Conservation (phyloP, 2,797 vertebrate species). For the Anguilla marmorata region DNA sequence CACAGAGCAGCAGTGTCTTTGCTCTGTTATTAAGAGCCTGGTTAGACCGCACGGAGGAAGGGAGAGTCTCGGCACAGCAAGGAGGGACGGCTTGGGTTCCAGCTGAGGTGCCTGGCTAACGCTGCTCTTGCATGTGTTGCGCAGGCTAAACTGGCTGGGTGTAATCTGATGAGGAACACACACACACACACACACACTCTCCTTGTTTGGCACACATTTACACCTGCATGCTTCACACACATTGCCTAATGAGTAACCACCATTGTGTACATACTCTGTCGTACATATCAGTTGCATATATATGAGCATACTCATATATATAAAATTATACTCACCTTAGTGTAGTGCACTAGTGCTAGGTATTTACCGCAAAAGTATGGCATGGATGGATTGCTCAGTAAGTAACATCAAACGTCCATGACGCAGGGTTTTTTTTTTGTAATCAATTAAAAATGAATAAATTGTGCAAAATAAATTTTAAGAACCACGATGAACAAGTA, state of each 20-base stretch:
- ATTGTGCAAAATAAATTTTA: background rate
- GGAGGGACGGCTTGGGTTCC: conserved; percentile 35
- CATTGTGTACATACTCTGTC: conserved; percentile 67
- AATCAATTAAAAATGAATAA: background rate
- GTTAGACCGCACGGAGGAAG: conserved; percentile 54
- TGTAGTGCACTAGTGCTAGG: too few species aligned
- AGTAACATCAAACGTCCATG: conserved; percentile 13
- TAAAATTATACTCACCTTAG: too few species aligned
- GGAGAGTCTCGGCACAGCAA: conserved; percentile 41
- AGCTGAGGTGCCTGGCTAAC: conserved; percentile 40
- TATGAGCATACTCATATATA: too few species aligned
- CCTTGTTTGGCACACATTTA: background rate
- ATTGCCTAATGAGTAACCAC: conserved; percentile 67
- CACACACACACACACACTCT: conserved; percentile 25
- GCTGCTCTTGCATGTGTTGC: background rate
- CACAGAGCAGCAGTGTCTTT: conserved; percentile 58
- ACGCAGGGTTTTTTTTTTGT: background rate
- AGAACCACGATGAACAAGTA: background rate
- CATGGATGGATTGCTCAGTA: background rate
- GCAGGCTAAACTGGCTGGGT: background rate
- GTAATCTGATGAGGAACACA: conserved; percentile 39
- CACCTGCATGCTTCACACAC: background rate
- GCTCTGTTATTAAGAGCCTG: conserved; percentile 57
- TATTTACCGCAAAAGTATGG: background rate
- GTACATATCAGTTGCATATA: background rate